phyloP scores from a whole-genome alignment of 2,888 invertebrate species.

The Ametastegia equiseti region DNA sequence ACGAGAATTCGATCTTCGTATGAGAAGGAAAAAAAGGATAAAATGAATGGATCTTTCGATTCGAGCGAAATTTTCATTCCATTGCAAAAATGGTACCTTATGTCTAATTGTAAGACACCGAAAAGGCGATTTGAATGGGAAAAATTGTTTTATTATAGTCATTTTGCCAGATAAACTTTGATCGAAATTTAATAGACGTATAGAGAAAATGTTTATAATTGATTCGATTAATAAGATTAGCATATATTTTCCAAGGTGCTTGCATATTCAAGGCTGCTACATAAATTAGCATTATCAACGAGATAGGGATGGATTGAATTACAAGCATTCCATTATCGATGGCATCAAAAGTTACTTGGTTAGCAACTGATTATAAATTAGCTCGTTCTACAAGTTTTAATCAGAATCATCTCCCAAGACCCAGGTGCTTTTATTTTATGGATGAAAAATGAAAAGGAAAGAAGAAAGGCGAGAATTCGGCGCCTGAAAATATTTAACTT shows the following conservation, averaged over 20 bases:
- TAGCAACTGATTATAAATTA: conserved; percentile 29
- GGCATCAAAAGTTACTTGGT: conserved; percentile 21
- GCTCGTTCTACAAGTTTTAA: conserved; percentile 11
- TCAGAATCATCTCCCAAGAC: neutral
- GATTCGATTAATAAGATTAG: conserved; percentile 21
- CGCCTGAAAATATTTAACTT: neutral
- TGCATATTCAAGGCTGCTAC: conserved; percentile 34
- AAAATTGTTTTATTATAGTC: neutral
- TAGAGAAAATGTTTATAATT: conserved; percentile 4
- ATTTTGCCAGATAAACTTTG: neutral
- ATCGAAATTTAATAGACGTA: neutral
- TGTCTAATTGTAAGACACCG: too few species aligned
- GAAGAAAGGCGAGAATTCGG: neutral
- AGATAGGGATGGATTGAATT: conserved; percentile 38
- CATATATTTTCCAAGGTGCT: conserved; percentile 9
- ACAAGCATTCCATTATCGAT: conserved; percentile 34
- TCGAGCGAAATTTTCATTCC: neutral
- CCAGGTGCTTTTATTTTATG: neutral
- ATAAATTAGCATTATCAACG: conserved; percentile 43
- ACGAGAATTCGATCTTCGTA: neutral
- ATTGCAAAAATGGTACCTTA: too few species aligned
- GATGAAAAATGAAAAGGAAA: neutral
- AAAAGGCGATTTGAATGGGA: too few species aligned
- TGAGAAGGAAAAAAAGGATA: too few species aligned
- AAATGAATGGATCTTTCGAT: neutral